Percentiles rank a stretch among this genome's conserved stretches.
Evolutionary conservation across 2,888 invertebrate genomes (phyloP).

Genomic region (Plebejus melissa): DNA sequence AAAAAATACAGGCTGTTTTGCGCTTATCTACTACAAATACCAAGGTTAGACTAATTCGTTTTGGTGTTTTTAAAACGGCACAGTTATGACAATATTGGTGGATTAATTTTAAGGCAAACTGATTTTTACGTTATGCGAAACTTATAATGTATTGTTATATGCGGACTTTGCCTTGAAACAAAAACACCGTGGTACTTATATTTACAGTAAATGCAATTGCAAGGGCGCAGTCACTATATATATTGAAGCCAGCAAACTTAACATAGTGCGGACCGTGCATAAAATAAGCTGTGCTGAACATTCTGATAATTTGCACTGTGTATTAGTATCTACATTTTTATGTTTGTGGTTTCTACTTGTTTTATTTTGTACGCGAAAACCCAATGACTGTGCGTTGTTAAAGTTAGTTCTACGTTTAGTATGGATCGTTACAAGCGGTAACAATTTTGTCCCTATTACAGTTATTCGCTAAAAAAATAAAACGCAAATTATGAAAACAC

Average conservation of each 20-base stretch:
- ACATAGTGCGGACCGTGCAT: constrained; percentile 69
- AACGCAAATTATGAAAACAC: neutral
- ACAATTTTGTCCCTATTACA: neutral
- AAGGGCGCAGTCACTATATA: constrained; percentile 40
- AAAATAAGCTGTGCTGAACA: constrained; percentile 73
- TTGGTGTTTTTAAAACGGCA: constrained; percentile 9
- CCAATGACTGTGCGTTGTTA: constrained; percentile 13
- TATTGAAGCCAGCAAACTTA: constrained; percentile 68
- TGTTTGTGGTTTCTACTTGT: constrained; percentile 12
- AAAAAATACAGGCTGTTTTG: neutral
- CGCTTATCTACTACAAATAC: neutral
- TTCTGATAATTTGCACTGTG: constrained; percentile 37
- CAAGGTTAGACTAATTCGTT: neutral
- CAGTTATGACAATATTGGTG: neutral
- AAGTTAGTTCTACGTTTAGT: constrained; percentile 24
- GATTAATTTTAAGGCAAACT: neutral
- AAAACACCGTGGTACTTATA: neutral
- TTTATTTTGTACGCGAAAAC: constrained; percentile 11
- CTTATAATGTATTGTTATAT: neutral
- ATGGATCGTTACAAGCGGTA: neutral
- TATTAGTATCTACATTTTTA: constrained; percentile 25
- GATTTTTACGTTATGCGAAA: neutral
- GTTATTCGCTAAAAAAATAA: neutral
- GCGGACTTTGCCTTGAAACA: neutral
- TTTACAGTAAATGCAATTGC: constrained; percentile 30